Evolutionary conservation across 2,113 vertebrate genomes (phyloP).

Genomic region (Apeltes quadracus): DNA sequence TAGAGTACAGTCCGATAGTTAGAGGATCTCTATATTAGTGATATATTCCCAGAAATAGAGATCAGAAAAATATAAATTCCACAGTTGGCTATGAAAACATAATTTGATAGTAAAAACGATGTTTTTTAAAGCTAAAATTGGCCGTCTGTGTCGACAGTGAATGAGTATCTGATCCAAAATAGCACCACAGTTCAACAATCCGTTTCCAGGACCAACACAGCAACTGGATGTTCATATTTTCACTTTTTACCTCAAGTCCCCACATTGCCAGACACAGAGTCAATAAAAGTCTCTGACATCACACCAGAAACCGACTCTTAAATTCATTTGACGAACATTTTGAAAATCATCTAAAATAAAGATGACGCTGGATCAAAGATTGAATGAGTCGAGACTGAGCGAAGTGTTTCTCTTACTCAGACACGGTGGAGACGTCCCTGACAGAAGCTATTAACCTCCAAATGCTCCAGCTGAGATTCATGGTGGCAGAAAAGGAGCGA

Average conservation of each 20-base stretch:
- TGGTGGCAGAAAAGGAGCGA: not conserved
- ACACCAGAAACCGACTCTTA: not conserved
- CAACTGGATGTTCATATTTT: slow-evolving; percentile 1
- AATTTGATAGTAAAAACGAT: slow-evolving; percentile 3
- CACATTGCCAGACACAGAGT: slow-evolving; percentile 7
- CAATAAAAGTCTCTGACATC: not conserved
- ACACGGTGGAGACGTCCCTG: not conserved
- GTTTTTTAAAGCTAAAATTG: slow-evolving; percentile 6
- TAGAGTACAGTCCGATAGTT: not conserved
- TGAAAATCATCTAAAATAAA: not conserved
- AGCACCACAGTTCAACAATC: not conserved
- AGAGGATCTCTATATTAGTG: not conserved
- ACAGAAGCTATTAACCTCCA: slow-evolving; percentile 37
- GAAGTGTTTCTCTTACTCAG: slow-evolving; percentile 7
- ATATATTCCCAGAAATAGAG: not conserved
- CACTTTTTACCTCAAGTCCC: slow-evolving; percentile 3
- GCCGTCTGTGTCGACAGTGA: slow-evolving; percentile 3
- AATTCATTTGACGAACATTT: not conserved
- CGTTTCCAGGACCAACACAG: slow-evolving; percentile 21
- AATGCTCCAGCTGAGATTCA: not conserved
- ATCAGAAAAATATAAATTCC: not conserved
- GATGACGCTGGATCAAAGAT: not conserved
- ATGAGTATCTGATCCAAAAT: slow-evolving; percentile 2
- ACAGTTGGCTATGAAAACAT: slow-evolving; percentile 20
- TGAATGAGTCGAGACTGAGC: not conserved